Base-by-base conservation (phyloP, 2,888 invertebrate genomes). In the Acrocera orbiculus region DNA sequence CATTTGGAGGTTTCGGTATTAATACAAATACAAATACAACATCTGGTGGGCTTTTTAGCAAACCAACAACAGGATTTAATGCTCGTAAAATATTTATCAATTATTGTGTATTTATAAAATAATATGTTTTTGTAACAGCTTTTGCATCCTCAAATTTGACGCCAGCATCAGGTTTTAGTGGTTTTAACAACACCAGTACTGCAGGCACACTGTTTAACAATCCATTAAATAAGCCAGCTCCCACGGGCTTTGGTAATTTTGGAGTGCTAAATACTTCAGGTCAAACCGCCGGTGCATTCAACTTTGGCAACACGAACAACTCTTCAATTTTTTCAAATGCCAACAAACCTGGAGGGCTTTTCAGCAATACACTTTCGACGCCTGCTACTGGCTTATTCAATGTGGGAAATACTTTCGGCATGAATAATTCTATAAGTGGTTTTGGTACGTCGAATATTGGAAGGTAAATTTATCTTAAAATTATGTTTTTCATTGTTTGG, bases 161-260 rank as follows among this genome's bases (percentile, higher is more conserved):
- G n/a, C n/a, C n/a, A 3, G 47, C 52, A 2, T 56, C 62, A 2
- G 63, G 55, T 9, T 67, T 67, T 44, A 57, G 56, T 9, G 44
- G 56, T 2, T 65, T 65, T 40, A 61, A 63, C 4, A 41, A 48
- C 3, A 46, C 45, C 3, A 50, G 54, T 15, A 33, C 41, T 3
- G 54, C 51, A 3, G 50, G 51, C 4, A 51, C 56, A 2, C 38
- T 59, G 7, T 57, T 58, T 23, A 58, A 55, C 37, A 49, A 52
- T 9, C 44, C 49, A 31, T 37, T 63, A 25, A 54, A 58, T 39
- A 58, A 63, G 43, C 64, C 57, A 27, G 55, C 59, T 3, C 63
- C 64, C 5, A 63, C 70, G 0, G 56, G 63, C 0, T 75, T 76
- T 50, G 70, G 73, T 9, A 51, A 51, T 2, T 72, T 74, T 46